Percentiles rank a stretch among this genome's conserved stretches.
Conservation (phyloP, 2,797 vertebrate genomes). For the Gymnothorax javanicus region DNA sequence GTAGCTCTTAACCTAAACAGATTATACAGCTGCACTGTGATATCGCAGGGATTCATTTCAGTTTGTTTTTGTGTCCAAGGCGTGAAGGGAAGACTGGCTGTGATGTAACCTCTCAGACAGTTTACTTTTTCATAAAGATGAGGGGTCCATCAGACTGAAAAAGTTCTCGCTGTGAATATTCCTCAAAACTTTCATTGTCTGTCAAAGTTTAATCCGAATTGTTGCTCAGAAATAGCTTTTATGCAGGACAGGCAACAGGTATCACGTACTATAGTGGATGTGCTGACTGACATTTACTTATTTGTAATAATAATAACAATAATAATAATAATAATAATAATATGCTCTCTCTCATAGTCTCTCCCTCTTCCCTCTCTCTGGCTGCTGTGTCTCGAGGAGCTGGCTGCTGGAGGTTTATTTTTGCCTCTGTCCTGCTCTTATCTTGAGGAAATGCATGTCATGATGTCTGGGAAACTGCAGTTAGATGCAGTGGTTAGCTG, state of each 20-base stretch:
- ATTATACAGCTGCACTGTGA: conserved; percentile 1
- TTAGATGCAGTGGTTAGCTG: not conserved
- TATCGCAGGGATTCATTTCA: not conserved
- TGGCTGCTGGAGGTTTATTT: not conserved
- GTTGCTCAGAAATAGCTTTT: too few relatives aligned
- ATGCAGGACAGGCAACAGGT: too few relatives aligned
- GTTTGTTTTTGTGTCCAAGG: not conserved
- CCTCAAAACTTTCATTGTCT: not conserved
- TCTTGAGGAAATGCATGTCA: conserved; percentile 20
- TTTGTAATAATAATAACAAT: not conserved
- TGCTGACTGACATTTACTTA: not conserved
- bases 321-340: not conserved
- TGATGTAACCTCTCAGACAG: not conserved
- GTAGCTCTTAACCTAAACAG: not conserved
- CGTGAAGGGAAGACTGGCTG: not conserved
- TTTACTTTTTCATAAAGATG: not conserved
- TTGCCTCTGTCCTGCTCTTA: not conserved
- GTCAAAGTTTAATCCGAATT: too few relatives aligned
- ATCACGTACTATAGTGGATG: too few relatives aligned
- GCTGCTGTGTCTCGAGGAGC: not conserved
- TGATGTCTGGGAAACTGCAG: not conserved
- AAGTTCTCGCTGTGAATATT: not conserved
- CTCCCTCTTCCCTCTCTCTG: not conserved
- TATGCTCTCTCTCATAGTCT: not conserved
- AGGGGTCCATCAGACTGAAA: not conserved